Base-by-base conservation (phyloP, 2,113 vertebrate genomes). In the Protobothrops flavoviridis region DNA sequence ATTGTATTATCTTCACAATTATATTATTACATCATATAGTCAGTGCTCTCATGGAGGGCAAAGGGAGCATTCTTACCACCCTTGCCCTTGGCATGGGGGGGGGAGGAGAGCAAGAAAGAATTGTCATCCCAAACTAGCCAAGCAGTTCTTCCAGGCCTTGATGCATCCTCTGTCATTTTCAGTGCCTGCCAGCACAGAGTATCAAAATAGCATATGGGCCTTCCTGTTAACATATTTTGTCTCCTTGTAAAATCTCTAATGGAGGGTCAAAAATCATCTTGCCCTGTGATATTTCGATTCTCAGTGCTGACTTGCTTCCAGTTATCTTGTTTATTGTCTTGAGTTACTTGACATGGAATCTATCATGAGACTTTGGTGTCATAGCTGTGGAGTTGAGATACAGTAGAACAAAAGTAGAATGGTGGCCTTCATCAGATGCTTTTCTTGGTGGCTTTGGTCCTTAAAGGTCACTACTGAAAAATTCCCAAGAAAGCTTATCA, bases 341-440 rank as follows among this genome's bases (percentile, higher is more conserved):
- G 43, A 43, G 39, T 74, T 86, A 93, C 85, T 89, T 85, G 55
- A 93, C 91, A n/a, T 43, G 26, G 59, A 21, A 0, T 95, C 59
- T 4, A 23, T 91, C n/a, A 21, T 55, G 26, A 88, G 1, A 57
- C 13, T 93, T 29, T 88, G 3, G 33, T 33, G 26, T 39, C 89
- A 29, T 48, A 48, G 7, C 7, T 24, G 6, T 29, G 3, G 21
- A 90, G 12, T 21, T 69, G 50, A 57, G 26, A 74, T 26, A 12
- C 24, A 55, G 2, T 55, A n/a, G 61, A 88, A 74, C 29, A 93
- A 87, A 91, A 87, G 87, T 61, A 59, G 43, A 24, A 3, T 4
- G 33, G 88, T 1, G 9, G 20, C 55, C 29, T 85, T 81, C 33
- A 81, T 81, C 33, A 43, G 20, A 81, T 81, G 74, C 33, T 43